phyloP scores from a whole-genome alignment of 2,113 vertebrate species.

The Atherinomorus stipes region DNA sequence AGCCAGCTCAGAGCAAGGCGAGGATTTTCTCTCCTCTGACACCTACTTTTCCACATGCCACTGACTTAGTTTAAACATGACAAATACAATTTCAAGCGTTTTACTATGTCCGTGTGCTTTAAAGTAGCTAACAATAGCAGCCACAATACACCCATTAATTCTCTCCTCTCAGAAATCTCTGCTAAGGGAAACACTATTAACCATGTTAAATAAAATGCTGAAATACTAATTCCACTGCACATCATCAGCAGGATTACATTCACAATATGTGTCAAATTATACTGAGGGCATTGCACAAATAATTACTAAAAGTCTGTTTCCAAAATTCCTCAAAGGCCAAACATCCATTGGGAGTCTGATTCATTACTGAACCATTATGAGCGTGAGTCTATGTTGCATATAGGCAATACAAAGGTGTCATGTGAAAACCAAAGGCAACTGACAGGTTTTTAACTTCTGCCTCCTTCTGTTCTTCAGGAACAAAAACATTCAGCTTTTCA shows the following conservation, averaged over 20 bases:
- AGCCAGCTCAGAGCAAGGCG: constrained; percentile 53
- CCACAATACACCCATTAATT: constrained; percentile 65
- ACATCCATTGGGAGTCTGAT: constrained; percentile 39
- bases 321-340: constrained; percentile 64
- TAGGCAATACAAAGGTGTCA: constrained; percentile 48
- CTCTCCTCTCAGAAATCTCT: constrained; percentile 45
- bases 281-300: constrained; percentile 53
- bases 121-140: constrained; percentile 58
- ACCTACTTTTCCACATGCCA: constrained; percentile 50
- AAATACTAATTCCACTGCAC: constrained; percentile 62
- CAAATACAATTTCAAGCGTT: constrained; percentile 71
- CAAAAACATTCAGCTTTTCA: no score
- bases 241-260: constrained; percentile 72
- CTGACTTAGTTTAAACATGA: constrained; percentile 68
- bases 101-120: constrained; percentile 40
- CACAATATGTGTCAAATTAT: constrained; percentile 67
- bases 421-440: constrained; percentile 45
- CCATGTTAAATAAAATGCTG: constrained; percentile 58
- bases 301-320: constrained; percentile 65
- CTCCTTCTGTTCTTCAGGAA: neutral
- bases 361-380: constrained; percentile 45
- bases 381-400: constrained; percentile 39
- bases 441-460: constrained; percentile 46
- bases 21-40: constrained; percentile 75
- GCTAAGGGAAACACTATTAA: constrained; percentile 63